These are phyloP conservation scores for Conger conger DNA, from an alignment of 2,113 vertebrate genomes.

Conservation along the genomic window DNA sequence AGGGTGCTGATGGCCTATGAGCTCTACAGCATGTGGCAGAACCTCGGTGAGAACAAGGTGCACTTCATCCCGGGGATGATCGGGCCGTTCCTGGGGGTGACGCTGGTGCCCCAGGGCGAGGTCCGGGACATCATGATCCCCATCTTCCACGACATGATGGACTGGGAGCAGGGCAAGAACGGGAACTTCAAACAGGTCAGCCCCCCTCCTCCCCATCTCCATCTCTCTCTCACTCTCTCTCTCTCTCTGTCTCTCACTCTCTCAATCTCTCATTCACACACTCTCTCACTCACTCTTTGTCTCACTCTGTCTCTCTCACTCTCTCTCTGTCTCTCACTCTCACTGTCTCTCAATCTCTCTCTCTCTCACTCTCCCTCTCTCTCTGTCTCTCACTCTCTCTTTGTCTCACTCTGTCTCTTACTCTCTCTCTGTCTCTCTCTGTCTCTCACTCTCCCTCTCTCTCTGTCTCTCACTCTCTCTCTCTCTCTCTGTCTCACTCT, in stretches of 20 bases:
- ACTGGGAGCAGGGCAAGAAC: conserved; percentile 97
- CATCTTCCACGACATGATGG: conserved; percentile 99
- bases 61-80: conserved; percentile 98
- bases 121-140: conserved; percentile 97
- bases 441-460: neutral
- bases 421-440: neutral
- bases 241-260: neutral
- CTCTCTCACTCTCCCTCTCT: neutral
- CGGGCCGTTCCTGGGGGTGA: conserved; percentile 94
- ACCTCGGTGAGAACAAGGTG: conserved; percentile 91
- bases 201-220: neutral
- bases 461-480: neutral
- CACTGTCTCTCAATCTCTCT: neutral
- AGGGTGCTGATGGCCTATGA: conserved; percentile 85
- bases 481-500: neutral
- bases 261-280: neutral
- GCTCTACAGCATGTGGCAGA: conserved; percentile 86
- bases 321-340: neutral
- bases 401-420: neutral
- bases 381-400: neutral
- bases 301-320: too few relatives aligned
- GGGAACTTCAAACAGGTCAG: conserved; percentile 96
- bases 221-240: neutral
- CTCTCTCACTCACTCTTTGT: neutral
- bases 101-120: conserved; percentile 92